Evolutionary conservation across 2,113 vertebrate genomes (phyloP), one percentile per base, ranked within the genome.

Genomic region (Cynocephalus volans): DNA sequence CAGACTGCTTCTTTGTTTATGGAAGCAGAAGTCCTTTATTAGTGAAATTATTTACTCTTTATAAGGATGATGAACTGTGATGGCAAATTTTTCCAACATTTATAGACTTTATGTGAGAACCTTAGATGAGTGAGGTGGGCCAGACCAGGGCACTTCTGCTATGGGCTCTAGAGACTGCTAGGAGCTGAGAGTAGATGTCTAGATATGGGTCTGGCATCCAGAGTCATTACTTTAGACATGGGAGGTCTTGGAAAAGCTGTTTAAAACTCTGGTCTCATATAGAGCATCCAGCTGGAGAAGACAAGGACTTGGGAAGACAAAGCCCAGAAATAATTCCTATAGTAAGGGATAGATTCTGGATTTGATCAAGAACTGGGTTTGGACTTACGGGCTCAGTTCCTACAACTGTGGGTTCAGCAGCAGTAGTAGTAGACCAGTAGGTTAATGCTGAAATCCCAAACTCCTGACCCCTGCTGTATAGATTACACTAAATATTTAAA

Each of bases 61-160:
- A 31, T 62, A 86, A 86, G 41, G 58, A 58, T 90, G 23, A 64
- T 24, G 41, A 62, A 7, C 41, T 62, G 0, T 77, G 33, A 21
- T 62, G 21, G n/a, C 26, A 73, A n/a, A 33, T 15, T 81, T 67
- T 93, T 56, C 60, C 87, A 77, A 0, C 28, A 24, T 70, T 91
- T 94, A 19, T 52, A 77, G 60, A 21, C 28, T 75, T 81, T 70
- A 70, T 91, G 48, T 77, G 18, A 94, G 87, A 90, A 56, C 62
- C 0, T 13, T 75, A 19, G 56, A 60, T 90, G 8, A 54, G 41
- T 19, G 28, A 7, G 41, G 4, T 58, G 67, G 58, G n/a, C 26
- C 60, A 80, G 33, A 23, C 9, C 2, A 50, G 50, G 14, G 9
- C 21, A 54, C 3, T 72, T 90, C 41, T 81, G 15, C 21, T 84